Evolutionary conservation across 2,888 invertebrate species (phyloP), one percentile per base, ranked within the genome.

Genomic region (Augochlorella aurata): DNA sequence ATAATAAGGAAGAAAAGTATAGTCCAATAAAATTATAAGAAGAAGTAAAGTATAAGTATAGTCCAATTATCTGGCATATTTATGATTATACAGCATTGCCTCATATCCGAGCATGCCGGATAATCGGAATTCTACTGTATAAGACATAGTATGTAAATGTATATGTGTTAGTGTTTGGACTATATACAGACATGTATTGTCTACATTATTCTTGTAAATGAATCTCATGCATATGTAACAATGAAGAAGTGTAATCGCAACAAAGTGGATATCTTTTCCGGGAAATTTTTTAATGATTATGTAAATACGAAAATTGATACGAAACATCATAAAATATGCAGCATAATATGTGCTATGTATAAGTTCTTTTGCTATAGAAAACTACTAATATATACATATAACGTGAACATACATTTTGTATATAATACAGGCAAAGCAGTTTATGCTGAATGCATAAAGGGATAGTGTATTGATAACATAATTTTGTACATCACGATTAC

Each of bases 301-400:
- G 83, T 84, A 84, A 84, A 84, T 84, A 84, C 72, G 61, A 79
- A 76, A 74, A 65, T 29, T 74, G n/a, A 66, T 75, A 54, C 52
- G 54, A 52, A 77, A 65, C 67, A 71, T 68, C 44, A 50, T 69
- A 72, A 71, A 74, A n/a, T 61, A 70, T 73, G 50, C 24, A 68
- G 12, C 38, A 66, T 44, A n/a, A 54, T 73, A 65, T 81, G 58
- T 58, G 54, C 14, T 79, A 78, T 54, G 12, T 24, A 61, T 71
- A 44, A 81, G 54, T 38, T 65, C 58, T 58, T 54, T 77, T 71
- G 24, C 29, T 61, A 54, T 54, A 47, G 49, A 54, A 74, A 71
- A 71, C 70, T 67, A 82, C 73, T 81, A 77, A 80, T 79, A 79
- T 81, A 81, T 81, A 69, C 67, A 54, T 65, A 65, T 65, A 49